Percentiles rank a stretch among this genome's conserved stretches.
Evolutionary conservation across 2,113 vertebrate genomes (phyloP).

Genomic region (Arizona elegans): DNA sequence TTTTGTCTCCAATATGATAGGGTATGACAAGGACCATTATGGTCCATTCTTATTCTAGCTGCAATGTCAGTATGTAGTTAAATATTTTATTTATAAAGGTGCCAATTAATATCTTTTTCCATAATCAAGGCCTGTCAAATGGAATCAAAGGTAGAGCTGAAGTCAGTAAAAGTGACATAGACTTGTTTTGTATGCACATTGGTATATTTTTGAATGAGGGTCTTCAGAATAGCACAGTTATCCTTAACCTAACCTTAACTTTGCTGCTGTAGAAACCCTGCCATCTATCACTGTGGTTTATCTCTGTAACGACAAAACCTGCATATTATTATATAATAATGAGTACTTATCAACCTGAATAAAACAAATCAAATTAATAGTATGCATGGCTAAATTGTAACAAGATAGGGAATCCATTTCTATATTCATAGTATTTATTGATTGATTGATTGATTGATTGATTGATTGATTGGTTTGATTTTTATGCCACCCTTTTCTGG

Average conservation of each 20-base stretch:
- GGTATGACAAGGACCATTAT: not conserved
- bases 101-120: not conserved
- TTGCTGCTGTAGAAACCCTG: not conserved
- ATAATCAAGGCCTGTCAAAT: not conserved
- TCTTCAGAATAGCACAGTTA: not conserved
- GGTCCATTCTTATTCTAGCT: not conserved
- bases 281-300: not conserved
- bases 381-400: not conserved
- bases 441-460: no score
- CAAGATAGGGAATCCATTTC: not conserved
- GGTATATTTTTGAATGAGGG: not conserved
- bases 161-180: not conserved
- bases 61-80: not conserved
- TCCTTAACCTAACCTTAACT: not conserved
- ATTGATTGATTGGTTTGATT: no score
- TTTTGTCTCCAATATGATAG: not conserved
- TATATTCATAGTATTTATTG: not conserved
- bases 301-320: not conserved
- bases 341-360: not conserved
- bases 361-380: not conserved
- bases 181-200: not conserved
- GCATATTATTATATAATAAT: not conserved
- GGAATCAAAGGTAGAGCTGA: not conserved
- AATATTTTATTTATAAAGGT: not conserved
- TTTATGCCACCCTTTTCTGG: no score